Evolutionary conservation across 2,797 vertebrate species (phyloP), one percentile per base, ranked within the genome.

Genomic region (Sebastes taczanowskii): DNA sequence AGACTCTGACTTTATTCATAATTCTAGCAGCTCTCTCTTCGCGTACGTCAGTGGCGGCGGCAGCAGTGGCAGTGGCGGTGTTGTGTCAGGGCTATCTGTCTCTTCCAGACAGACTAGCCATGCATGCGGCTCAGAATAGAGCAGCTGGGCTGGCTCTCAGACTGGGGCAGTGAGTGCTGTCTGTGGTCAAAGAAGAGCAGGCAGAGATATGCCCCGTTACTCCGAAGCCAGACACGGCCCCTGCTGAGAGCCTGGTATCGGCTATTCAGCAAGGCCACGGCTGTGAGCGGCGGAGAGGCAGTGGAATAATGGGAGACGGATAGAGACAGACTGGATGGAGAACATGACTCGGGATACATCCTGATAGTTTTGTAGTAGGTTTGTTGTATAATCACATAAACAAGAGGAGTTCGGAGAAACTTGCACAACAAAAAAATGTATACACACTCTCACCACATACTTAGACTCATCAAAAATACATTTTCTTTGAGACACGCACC

Each of bases 101-200:
- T 89, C 72, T 30, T 87, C 87, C 87, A 92, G 92, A 92, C 92
- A 84, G 90, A 80, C 86, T 73, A 86, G 77, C 86, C 89, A 74
- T 90, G 90, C 88, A 88, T 83, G 86, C 52, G 61, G 84, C 91
- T 91, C 84, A 89, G 88, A 93, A 90, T 86, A 88, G 88, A 92
- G 87, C 82, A 84, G 87, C 89, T 73, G 76, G 82, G 61, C 71
- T 71, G 84, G 75, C 86, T 87, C 84, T 91, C 72, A 86, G 80
- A 73, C 87, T 52, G 63, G 77, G 76, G 70, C 78, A 49, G 69
- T 66, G 84, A 89, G 89, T 82, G 91, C 87, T 85, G 88, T 88
- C 90, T 87, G 84, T 86, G 91, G 91, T 92, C 86, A 89, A 82
- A 86, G 84, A 89, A 74, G 80, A 84, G 86, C 83, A 83, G 89